phyloP scores from a whole-genome alignment of 2,113 vertebrate genomes.

The Albula goreensis region DNA sequence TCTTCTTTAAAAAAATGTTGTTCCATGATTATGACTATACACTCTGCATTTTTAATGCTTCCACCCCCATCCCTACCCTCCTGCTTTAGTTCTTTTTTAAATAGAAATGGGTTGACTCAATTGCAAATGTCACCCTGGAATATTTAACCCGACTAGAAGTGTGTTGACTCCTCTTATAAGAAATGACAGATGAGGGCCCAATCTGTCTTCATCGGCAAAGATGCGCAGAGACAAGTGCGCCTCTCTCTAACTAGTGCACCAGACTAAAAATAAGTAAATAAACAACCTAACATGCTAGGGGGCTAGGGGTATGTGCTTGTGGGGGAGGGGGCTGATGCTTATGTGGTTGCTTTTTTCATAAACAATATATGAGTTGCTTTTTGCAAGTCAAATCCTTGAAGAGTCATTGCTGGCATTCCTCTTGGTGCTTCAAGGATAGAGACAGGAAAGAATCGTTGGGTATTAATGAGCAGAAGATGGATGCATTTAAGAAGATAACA shows the following conservation, averaged over 20 bases:
- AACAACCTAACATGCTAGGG: slow-evolving; percentile 87
- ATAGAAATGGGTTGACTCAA: slow-evolving; percentile 93
- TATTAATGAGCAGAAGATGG: slow-evolving; percentile 58
- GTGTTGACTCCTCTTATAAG: slow-evolving; percentile 95
- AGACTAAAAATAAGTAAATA: slow-evolving; percentile 82
- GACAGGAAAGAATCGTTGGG: slow-evolving; percentile 49
- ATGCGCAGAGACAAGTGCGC: slow-evolving; percentile 89
- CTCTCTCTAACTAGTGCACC: slow-evolving; percentile 87
- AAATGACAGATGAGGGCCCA: slow-evolving; percentile 93
- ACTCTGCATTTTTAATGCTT: slow-evolving; percentile 83
- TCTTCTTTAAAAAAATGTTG: slow-evolving; percentile 49
- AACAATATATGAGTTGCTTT: slow-evolving; percentile 98
- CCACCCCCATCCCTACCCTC: slow-evolving; percentile 47
- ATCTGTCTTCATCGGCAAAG: slow-evolving; percentile 92
- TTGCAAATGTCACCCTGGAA: slow-evolving; percentile 91
- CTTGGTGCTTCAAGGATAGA: slow-evolving; percentile 58
- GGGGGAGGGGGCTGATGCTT: slow-evolving; percentile 59
- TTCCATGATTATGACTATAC: slow-evolving; percentile 78
- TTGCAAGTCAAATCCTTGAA: slow-evolving; percentile 93
- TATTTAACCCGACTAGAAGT: slow-evolving; percentile 95
- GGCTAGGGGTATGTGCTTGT: slow-evolving; percentile 46
- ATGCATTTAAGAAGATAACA: slow-evolving; percentile 50
- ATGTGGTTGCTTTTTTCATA: slow-evolving; percentile 79
- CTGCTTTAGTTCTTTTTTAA: slow-evolving; percentile 69
- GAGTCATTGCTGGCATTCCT: slow-evolving; percentile 58